Evolutionary conservation across 1,140 invertebrate species (phyloP), one percentile per base, ranked within the genome.

Genomic region (Gyrodactylus salaris): DNA sequence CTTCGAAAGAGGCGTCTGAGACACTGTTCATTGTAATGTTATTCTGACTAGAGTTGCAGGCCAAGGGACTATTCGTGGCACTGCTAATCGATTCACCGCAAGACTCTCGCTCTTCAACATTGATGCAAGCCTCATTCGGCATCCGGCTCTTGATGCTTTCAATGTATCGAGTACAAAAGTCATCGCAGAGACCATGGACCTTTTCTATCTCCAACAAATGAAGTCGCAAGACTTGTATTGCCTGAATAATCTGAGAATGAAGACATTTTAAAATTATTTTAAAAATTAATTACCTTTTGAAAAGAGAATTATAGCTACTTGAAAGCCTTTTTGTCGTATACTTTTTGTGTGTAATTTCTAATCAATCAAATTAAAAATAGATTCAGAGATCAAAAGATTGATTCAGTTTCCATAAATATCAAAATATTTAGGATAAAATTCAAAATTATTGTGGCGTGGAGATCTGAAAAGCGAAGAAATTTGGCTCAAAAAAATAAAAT

Each of bases 121-220:
- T n/a, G 81, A 97, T 91, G 82, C 97, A 86, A n/a, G n/a, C n/a
- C 84, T 98, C 94, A 82, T 97, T 96, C 79, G 93, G 93, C 92
- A 98, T 98, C 85, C 98, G 97, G 80, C 92, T 92, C 85, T 97
- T 97, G 80, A 98, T 84, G 84, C 92, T 97, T 84, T 89, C 92
- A 81, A 98, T 98, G 85, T 99, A 99, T 81, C 93, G 89, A 83
- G 95, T 90, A 84, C 94, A 98, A 86, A 98, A 99, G 84, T 98
- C 97, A 86, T 98, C 93, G 85, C 94, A 98, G 78, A 98, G 84
- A 85, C 98, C 94, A 85, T 98, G 93, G 77, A 98, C 95, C 88
- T 99, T 99, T 93, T 98, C 95, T 85, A 99, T 87, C 86, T 99
- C 95, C 85, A 99, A 86, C 82, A 99, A 87, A 86, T 99, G 95